Percentiles rank a stretch among this genome's conserved stretches.
phyloP scores from a whole-genome alignment of 2,888 invertebrate species.

The Ophion obscuratus region DNA sequence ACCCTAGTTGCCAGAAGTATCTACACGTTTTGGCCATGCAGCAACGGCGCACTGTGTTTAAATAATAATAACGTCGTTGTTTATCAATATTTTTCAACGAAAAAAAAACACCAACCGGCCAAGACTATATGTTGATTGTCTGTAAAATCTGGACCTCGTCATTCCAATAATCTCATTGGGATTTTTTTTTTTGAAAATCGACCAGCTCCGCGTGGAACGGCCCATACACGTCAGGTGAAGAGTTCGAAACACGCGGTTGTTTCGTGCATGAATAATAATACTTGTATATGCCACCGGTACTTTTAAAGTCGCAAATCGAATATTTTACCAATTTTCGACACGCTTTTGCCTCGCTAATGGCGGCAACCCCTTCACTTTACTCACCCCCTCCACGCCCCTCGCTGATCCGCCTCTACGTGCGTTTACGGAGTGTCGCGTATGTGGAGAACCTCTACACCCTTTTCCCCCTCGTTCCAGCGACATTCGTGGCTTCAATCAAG shows the following conservation, averaged over 20 bases:
- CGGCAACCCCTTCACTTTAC: neutral
- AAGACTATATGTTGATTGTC: too few species aligned
- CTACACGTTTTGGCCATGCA: too few species aligned
- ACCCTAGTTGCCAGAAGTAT: too few species aligned
- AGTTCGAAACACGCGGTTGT: neutral
- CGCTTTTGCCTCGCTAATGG: constrained; percentile 48
- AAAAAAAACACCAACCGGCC: too few species aligned
- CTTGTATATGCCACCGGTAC: constrained; percentile 18
- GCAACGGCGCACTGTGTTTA: too few species aligned
- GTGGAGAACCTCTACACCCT: neutral
- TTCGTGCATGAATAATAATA: constrained; percentile 8
- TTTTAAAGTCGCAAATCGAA: constrained; percentile 46
- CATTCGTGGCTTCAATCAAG: constrained; percentile 62
- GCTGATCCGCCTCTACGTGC: neutral
- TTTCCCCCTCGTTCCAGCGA: constrained; percentile 6
- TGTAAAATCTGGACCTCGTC: too few species aligned
- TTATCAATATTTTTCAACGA: too few species aligned
- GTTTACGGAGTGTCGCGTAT: constrained; percentile 14
- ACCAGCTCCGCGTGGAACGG: too few species aligned
- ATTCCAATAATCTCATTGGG: too few species aligned
- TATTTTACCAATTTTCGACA: constrained; percentile 64
- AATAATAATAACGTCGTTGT: too few species aligned
- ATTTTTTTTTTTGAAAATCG: too few species aligned
- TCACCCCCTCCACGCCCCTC: constrained; percentile 8
- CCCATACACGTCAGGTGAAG: too few species aligned